Evolutionary conservation across 2,797 vertebrate species (phyloP), one percentile per base, ranked within the genome.

Genomic region (Arrhamphus sclerolepis): DNA sequence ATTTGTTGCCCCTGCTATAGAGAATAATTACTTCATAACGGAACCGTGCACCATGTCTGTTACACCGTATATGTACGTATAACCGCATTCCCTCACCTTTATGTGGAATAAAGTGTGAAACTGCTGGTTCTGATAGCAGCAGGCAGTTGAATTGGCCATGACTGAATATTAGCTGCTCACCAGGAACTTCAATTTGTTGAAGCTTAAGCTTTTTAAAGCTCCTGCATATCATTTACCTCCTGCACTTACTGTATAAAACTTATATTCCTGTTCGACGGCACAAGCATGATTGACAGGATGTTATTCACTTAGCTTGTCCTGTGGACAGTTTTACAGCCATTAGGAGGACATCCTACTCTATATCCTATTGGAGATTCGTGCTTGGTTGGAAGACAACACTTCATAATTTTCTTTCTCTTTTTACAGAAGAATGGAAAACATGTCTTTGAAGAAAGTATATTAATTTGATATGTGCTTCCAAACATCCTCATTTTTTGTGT

Each of bases 151-250:
- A 62, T 62, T 67, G 70, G 70, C 68, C 63, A 1, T 50, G 70
- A 55, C 69, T 56, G 55, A 72, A 63, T 55, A 52, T 63, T 59
- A 66, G 65, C 75, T 40, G 59, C 62, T 65, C 58, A 38, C 57
- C 17, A 26, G 46, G 54, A 59, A 41, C 61, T 54, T 72, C 54
- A 70, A 61, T 70, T 65, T 69, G 56, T 41, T 26, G 48, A 52
- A 66, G 66, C 57, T 68, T 44, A 51, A 64, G 21, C 18, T 54
- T 52, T 48, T 66, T 28, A 38, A 69, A 79, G 22, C 65, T 40
- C 29, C 64, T 57, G 53, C 66, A 60, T 74, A 67, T 76, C 46
- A 49, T 77, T 77, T 46, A 73, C 58, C 57, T 70, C 49, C 61
- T 60, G 63, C 61, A 40, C 66, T 62, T 52, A n/a, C n/a, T n/a